Evolutionary conservation across 2,797 vertebrate genomes (phyloP).

Genomic region (Ctenosaura bakeri): DNA sequence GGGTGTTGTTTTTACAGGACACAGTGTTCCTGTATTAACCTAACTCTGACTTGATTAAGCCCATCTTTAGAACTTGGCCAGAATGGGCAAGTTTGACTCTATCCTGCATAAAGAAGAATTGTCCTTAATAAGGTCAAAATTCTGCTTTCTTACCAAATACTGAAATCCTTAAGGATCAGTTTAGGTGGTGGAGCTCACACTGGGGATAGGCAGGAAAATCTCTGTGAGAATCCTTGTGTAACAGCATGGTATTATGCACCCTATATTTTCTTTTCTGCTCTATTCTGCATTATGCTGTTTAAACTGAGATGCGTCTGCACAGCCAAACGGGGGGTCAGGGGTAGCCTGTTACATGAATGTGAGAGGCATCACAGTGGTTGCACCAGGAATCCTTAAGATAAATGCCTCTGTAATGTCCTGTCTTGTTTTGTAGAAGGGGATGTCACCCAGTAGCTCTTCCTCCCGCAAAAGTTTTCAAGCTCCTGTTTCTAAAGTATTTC

Average conservation of each 20-base stretch:
- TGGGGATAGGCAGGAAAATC: neutral
- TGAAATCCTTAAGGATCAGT: conserved; percentile 9
- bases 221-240: neutral
- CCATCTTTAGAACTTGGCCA: conserved; percentile 32
- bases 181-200: neutral
- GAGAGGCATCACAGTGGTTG: neutral
- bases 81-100: conserved; percentile 34
- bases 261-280: neutral
- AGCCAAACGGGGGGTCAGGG: neutral
- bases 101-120: neutral
- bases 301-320: neutral
- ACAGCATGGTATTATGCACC: neutral
- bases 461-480: neutral
- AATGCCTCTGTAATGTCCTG: conserved; percentile 1
- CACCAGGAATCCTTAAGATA: conserved; percentile 7
- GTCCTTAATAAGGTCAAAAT: neutral
- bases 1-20: conserved; percentile 71
- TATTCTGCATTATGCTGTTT: neutral
- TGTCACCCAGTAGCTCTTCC: neutral
- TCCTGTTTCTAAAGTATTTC: neutral
- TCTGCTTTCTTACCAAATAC: conserved; percentile 35
- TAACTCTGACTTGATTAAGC: conserved; percentile 40
- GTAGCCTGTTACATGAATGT: neutral
- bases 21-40: conserved; percentile 69
- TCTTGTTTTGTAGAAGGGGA: conserved; percentile 18